Base-by-base conservation (phyloP, 1,140 invertebrate species). In the Agraylea sexmaculata region DNA sequence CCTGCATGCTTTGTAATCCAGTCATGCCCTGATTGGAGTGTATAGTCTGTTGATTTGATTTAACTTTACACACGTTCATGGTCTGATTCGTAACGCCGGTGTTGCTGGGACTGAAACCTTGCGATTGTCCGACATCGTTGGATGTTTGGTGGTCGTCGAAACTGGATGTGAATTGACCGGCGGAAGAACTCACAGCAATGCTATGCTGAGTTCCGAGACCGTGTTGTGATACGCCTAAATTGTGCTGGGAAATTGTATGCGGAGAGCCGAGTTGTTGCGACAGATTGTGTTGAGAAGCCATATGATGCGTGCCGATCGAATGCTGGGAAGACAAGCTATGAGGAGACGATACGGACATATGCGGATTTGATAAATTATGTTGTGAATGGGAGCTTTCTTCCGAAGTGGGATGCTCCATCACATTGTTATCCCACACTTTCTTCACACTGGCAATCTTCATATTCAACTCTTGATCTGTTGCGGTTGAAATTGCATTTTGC, bases 371-470 rank as follows among this genome's bases (percentile, higher is more conserved):
- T 7, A 49, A 60, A 37, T 55, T 66, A 46, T 62, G 64, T 36
- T 58, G 70, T 49, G 53, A 65, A 55, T 60, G 68, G 1, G 54
- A 55, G 39, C 55, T 64, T 42, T 73, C 58, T 39, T 66, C 66
- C 11, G 52, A 40, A 44, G 60, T 69, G 28, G 71, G 69, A 48
- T 81, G 78, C 39, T 84, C 81, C 66, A 77, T 73, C 2, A 75
- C 70, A 27, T 73, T 71, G 56, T 71, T 78, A 51, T 86, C 83
- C 83, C 83, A 87, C 30, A 84, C 85, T 60, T 88, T 92, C 62
- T 93, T 93, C 3, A 92, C 89, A 37, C 87, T 89, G 5, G 86
- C 86, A 50, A 94, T 92, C 66, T 95, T 94, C 59, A 89, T 73
- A 66, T 91, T 90, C 8, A 95, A 72, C 57, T 93, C 90, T 43